Evolutionary conservation across 2,888 invertebrate genomes (phyloP).

Genomic region (Tachina fera): DNA sequence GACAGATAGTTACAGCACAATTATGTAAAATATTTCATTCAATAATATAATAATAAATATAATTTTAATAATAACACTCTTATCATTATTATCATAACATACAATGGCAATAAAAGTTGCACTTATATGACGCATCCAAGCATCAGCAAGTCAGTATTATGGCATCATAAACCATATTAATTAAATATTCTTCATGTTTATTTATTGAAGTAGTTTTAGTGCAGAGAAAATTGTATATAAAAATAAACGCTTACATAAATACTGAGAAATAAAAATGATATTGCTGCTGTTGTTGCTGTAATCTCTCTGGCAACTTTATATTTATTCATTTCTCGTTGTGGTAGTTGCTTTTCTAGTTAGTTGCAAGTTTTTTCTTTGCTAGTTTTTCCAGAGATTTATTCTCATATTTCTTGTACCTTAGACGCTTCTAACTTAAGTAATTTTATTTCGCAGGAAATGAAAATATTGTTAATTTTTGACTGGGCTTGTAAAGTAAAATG

Average conservation of each 20-base stretch:
- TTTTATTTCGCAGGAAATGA: conserved; percentile 53
- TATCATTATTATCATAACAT: conserved; percentile 4
- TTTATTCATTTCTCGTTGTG: neutral
- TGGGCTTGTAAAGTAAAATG: conserved; percentile 4
- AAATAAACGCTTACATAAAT: neutral
- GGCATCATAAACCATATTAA: conserved; percentile 12
- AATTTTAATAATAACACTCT: neutral
- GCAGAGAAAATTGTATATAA: neutral
- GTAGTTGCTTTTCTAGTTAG: neutral
- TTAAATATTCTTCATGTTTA: conserved; percentile 9
- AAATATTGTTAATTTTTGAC: conserved; percentile 19
- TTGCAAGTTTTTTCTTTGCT: neutral
- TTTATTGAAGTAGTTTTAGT: conserved; percentile 6
- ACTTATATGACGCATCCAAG: neutral
- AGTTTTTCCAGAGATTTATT: neutral
- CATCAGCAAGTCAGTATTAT: neutral
- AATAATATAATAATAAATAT: neutral
- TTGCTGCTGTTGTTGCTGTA: neutral
- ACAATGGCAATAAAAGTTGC: neutral
- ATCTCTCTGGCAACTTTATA: neutral
- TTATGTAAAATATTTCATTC: neutral
- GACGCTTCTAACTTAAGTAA: conserved; percentile 28
- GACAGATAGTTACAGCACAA: too few relatives aligned
- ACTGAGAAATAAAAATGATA: neutral
- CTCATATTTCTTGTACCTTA: neutral